Conservation (phyloP, 2,888 invertebrate genomes). For the Xanthia icteritia region DNA sequence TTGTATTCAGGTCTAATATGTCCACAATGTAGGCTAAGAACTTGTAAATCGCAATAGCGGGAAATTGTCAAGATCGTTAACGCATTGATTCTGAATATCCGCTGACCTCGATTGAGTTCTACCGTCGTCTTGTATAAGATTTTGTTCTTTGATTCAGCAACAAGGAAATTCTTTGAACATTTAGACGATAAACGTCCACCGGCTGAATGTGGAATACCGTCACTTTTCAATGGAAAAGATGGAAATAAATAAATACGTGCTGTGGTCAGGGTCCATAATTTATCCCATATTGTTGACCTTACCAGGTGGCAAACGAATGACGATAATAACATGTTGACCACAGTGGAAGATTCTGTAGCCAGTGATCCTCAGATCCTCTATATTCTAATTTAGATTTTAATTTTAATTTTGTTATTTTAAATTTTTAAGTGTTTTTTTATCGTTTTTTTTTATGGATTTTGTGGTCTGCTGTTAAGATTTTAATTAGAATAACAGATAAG, state of each 20-base stretch:
- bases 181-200: background rate
- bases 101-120: slow-evolving; percentile 26
- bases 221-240: background rate
- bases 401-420: too few relatives aligned
- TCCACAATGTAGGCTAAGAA: background rate
- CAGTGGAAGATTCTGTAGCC: background rate
- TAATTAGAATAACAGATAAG: background rate
- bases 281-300: too few relatives aligned
- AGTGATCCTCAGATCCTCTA: background rate
- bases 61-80: slow-evolving; percentile 31
- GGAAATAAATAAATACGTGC: background rate
- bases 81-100: slow-evolving; percentile 50
- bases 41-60: slow-evolving; percentile 24
- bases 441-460: too few relatives aligned
- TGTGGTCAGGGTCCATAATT: background rate
- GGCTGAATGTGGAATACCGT: background rate
- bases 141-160: slow-evolving; percentile 7
- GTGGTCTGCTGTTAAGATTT: too few relatives aligned
- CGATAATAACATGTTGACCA: too few relatives aligned
- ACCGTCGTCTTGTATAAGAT: background rate
- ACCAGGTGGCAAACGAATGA: background rate
- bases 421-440: too few relatives aligned
- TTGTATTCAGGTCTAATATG: background rate
- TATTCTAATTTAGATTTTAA: too few relatives aligned
- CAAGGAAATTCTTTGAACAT: background rate